Evolutionary conservation across 1,140 invertebrate genomes (phyloP).

Genomic region (Temnothorax nylanderi): DNA sequence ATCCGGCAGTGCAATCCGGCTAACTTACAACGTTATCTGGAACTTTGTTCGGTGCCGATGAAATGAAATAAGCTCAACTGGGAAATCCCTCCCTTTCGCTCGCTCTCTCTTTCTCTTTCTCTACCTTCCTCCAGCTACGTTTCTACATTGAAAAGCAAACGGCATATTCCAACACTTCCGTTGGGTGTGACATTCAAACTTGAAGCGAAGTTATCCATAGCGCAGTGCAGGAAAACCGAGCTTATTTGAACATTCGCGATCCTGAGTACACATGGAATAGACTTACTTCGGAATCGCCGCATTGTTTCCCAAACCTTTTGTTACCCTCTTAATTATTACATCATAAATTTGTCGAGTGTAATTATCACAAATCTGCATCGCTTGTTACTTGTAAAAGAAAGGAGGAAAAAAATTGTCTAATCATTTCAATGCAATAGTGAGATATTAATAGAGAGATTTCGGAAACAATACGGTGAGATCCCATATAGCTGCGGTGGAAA

Average conservation of each 20-base stretch:
- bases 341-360: neutral
- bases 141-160: conserved; percentile 50
- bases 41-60: conserved; percentile 54
- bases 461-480: conserved; percentile 10
- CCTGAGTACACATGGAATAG: neutral
- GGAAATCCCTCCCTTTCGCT: conserved; percentile 7
- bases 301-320: conserved; percentile 8
- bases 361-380: neutral
- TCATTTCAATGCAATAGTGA: neutral
- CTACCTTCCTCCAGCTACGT: neutral
- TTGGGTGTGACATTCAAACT: conserved; percentile 49
- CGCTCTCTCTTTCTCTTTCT: neutral
- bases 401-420: neutral
- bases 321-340: neutral
- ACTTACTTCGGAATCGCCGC: conserved; percentile 11
- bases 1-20: neutral
- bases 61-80: conserved; percentile 56
- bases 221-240: conserved; percentile 19
- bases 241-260: conserved; percentile 43
- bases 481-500: neutral
- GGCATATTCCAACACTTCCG: conserved; percentile 43
- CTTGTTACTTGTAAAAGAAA: neutral
- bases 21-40: conserved; percentile 62
- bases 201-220: conserved; percentile 40
- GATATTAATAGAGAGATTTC: neutral